These are phyloP conservation scores for Hydropsyche tenuis DNA, from an alignment of 1,140 invertebrate species.

Conservation along the genomic window DNA sequence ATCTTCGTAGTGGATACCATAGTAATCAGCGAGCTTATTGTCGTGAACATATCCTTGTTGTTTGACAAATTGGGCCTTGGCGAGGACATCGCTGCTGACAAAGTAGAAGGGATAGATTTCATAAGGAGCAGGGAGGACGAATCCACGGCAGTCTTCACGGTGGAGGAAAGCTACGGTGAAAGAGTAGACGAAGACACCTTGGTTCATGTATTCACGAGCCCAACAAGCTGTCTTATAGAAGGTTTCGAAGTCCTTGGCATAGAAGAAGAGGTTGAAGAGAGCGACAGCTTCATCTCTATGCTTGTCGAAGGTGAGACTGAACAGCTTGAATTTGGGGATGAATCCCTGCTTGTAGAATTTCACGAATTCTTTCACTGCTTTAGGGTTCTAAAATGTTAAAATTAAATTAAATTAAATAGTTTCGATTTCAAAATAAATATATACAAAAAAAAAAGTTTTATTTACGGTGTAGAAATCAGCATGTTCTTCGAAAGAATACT, in stretches of 20 bases:
- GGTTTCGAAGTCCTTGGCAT: constrained; percentile 66
- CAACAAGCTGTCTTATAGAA: constrained; percentile 70
- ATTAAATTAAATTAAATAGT: constrained; percentile 30
- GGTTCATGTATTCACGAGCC: constrained; percentile 66
- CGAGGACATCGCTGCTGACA: constrained; percentile 64
- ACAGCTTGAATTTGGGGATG: constrained; percentile 67
- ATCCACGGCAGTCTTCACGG: constrained; percentile 64
- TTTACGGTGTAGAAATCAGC: constrained; percentile 58
- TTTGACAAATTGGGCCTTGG: constrained; percentile 64
- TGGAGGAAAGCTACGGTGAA: constrained; percentile 67
- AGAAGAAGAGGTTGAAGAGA: constrained; percentile 63
- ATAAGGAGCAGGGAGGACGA: constrained; percentile 68
- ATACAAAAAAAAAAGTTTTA: constrained; percentile 43
- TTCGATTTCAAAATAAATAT: constrained; percentile 56
- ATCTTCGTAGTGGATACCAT: constrained; percentile 60
- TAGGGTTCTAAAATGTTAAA: constrained; percentile 59
- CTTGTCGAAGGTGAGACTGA: constrained; percentile 62
- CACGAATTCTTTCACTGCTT: constrained; percentile 67
- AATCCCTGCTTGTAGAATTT: constrained; percentile 63
- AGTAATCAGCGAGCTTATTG: constrained; percentile 52
- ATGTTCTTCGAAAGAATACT: constrained; percentile 64
- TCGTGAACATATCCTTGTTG: constrained; percentile 60
- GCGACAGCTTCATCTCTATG: constrained; percentile 58
- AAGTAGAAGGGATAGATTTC: constrained; percentile 70
- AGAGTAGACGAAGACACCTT: constrained; percentile 67